Evolutionary conservation across 2,797 vertebrate species (phyloP).

Genomic region (Sciurus vulgaris): DNA sequence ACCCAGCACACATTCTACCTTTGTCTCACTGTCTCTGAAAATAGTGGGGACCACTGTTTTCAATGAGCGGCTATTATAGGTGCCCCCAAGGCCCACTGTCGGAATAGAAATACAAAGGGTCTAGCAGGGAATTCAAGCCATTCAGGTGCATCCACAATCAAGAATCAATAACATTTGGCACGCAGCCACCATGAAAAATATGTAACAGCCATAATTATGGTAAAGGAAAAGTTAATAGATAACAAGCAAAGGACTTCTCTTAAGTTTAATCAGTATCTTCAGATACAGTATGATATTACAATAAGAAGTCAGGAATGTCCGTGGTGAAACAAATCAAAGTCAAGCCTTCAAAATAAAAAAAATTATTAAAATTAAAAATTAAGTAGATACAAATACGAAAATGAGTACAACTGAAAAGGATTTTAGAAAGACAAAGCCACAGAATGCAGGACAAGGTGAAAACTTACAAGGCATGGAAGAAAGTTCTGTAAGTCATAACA

Average conservation of each 20-base stretch:
- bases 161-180: not conserved
- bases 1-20: not conserved
- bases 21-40: not conserved
- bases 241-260: not conserved
- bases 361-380: conserved; percentile 21
- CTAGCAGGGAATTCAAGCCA: not conserved
- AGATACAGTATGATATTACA: not conserved
- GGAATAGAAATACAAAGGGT: not conserved
- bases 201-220: not conserved
- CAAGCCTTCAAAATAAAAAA: not conserved
- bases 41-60: not conserved
- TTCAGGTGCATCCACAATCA: not conserved
- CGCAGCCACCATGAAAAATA: not conserved
- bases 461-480: not conserved
- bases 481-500: not conserved
- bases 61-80: not conserved
- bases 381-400: not conserved
- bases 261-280: not conserved
- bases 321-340: not conserved
- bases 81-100: not conserved
- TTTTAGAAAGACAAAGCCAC: not conserved
- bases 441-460: not conserved
- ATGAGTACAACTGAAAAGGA: not conserved
- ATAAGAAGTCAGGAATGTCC: not conserved
- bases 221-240: not conserved